phyloP scores from a whole-genome alignment of 2,797 vertebrate species.

The Chrosomus eos region DNA sequence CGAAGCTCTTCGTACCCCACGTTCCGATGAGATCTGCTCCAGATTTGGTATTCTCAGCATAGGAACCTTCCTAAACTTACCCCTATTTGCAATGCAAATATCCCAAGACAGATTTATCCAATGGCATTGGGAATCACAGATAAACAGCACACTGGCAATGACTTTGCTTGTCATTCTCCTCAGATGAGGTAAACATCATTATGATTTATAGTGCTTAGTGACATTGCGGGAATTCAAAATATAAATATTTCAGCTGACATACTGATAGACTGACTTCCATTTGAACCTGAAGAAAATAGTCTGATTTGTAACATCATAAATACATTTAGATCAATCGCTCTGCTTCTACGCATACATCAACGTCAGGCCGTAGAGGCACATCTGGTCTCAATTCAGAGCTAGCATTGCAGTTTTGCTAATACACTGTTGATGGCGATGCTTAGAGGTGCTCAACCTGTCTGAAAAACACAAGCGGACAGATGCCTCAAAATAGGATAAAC shows the following conservation, averaged over 20 bases:
- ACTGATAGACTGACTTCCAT: conserved; percentile 45
- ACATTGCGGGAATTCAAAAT: conserved; percentile 36
- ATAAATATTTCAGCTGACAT: conserved; percentile 46
- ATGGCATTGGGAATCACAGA: conserved; percentile 61
- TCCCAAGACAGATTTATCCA: conserved; percentile 66
- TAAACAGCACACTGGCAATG: conserved; percentile 54
- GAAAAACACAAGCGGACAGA: conserved; percentile 32
- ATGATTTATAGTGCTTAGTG: conserved; percentile 60
- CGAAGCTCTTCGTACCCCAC: conserved; percentile 51
- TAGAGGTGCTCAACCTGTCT: conserved; percentile 16
- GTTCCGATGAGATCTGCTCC: conserved; percentile 50
- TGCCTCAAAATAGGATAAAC: conserved; percentile 37
- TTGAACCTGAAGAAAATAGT: conserved; percentile 49
- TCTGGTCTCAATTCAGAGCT: conserved; percentile 39
- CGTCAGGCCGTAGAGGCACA: conserved; percentile 22
- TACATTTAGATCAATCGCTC: conserved; percentile 40
- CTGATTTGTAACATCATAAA: conserved; percentile 48
- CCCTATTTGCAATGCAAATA: conserved; percentile 76
- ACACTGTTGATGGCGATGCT: conserved; percentile 4
- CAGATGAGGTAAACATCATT: conserved; percentile 60
- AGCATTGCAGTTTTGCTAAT: conserved; percentile 18
- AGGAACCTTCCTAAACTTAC: conserved; percentile 69
- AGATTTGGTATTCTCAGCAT: conserved; percentile 72
- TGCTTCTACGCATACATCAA: conserved; percentile 29
- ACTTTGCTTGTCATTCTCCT: conserved; percentile 56